Conservation (phyloP, 2,113 vertebrate genomes). For the Sapajus apella region DNA sequence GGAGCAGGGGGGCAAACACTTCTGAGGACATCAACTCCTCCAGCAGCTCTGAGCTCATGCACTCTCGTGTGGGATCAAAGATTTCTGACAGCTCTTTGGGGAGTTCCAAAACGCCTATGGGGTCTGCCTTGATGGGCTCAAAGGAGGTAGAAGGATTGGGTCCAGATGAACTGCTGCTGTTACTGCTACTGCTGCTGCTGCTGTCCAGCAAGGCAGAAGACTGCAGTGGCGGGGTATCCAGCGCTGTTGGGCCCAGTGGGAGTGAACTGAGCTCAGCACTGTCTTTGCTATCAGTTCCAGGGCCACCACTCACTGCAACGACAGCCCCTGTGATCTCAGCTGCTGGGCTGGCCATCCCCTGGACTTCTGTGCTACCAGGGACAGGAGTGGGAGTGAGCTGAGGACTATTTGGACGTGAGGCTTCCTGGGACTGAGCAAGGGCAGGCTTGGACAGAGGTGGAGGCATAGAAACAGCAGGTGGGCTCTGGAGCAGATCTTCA, state of each 20-base stretch:
- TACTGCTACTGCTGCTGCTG: slow-evolving; percentile 80
- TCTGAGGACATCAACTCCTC: slow-evolving; percentile 98
- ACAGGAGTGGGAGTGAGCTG: slow-evolving; percentile 74
- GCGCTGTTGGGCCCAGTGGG: background rate
- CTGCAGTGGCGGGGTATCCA: slow-evolving; percentile 92
- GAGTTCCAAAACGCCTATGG: slow-evolving; percentile 95
- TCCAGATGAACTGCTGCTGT: slow-evolving; percentile 84
- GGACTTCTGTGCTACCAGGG: slow-evolving; percentile 78
- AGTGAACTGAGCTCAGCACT: slow-evolving; percentile 75
- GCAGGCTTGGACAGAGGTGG: slow-evolving; percentile 77
- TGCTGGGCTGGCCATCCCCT: slow-evolving; percentile 72
- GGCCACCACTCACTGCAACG: slow-evolving; percentile 73
- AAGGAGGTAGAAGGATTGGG: slow-evolving; percentile 90
- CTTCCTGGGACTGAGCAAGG: slow-evolving; percentile 77
- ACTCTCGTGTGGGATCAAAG: slow-evolving; percentile 86
- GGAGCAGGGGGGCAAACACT: slow-evolving; percentile 98
- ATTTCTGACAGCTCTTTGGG: slow-evolving; percentile 98
- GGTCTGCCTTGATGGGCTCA: slow-evolving; percentile 92
- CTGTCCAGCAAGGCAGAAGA: slow-evolving; percentile 95
- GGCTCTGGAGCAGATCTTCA: slow-evolving; percentile 94
- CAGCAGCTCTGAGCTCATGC: slow-evolving; percentile 94
- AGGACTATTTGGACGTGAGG: slow-evolving; percentile 82
- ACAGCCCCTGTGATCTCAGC: slow-evolving; percentile 75
- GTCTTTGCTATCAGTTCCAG: slow-evolving; percentile 75
- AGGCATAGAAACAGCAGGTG: slow-evolving; percentile 82